These are phyloP conservation scores for Thaleichthys pacificus DNA, from an alignment of 2,797 vertebrate genomes.

Conservation along the genomic window DNA sequence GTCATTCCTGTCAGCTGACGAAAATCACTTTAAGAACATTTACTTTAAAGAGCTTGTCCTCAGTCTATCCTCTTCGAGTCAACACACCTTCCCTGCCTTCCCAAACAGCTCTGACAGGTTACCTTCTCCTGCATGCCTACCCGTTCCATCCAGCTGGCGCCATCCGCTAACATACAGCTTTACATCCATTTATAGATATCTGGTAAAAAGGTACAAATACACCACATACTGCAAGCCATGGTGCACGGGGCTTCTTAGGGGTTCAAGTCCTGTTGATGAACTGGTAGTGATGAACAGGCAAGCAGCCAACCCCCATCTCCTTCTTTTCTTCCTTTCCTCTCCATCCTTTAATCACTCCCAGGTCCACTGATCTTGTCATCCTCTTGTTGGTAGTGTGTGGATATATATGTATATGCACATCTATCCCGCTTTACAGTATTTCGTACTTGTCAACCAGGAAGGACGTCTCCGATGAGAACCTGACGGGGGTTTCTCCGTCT, in stretches of 20 bases:
- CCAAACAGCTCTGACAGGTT: not conserved
- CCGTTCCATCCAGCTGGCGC: constrained; percentile 12
- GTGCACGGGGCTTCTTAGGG: constrained; percentile 24
- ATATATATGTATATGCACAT: constrained; percentile 5
- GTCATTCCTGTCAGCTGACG: not conserved
- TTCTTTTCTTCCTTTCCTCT: constrained; percentile 24
- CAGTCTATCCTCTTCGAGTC: not conserved
- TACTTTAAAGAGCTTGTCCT: not conserved
- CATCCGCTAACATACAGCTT: constrained; percentile 19
- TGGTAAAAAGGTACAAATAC: constrained; percentile 52
- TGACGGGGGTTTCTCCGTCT: constrained; percentile 82
- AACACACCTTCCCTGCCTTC: not conserved
- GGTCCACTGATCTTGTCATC: constrained; percentile 38
- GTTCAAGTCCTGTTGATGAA: constrained; percentile 34
- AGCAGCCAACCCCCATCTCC: constrained; percentile 25
- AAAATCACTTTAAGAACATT: not conserved
- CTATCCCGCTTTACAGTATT: constrained; percentile 76
- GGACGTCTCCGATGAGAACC: constrained; percentile 84
- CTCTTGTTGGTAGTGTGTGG: constrained; percentile 27
- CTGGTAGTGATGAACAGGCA: constrained; percentile 45
- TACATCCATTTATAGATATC: constrained; percentile 30
- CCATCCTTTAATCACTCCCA: constrained; percentile 21
- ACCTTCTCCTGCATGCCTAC: not conserved
- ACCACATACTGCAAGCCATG: constrained; percentile 38
- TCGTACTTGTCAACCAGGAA: constrained; percentile 89